Conservation (phyloP, 2,113 vertebrate genomes). For the Rhabdomys dilectus region DNA sequence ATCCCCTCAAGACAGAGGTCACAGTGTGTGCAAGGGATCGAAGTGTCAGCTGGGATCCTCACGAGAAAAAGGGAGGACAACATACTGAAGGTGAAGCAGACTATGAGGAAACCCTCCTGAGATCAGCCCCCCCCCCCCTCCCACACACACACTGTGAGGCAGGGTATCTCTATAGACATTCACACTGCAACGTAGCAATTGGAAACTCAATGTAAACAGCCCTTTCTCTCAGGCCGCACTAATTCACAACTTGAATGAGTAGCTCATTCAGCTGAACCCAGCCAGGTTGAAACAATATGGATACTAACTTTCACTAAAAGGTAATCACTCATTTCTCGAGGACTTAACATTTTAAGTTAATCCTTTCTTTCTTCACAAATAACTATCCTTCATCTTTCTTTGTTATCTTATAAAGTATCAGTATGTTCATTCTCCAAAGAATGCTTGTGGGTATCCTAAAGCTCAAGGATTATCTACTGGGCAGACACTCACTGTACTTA, state of each 20-base stretch:
- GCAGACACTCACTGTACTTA: not conserved
- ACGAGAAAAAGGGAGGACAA: not conserved
- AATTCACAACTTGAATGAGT: not conserved
- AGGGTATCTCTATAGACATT: not conserved
- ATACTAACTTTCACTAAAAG: slow-evolving; percentile 20
- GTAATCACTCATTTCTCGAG: not conserved
- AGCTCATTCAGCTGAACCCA: not conserved
- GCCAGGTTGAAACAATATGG: not conserved
- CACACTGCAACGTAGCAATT: not conserved
- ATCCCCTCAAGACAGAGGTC: not conserved
- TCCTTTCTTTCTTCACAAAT: not conserved
- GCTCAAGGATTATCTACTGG: not conserved
- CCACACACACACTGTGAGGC: not conserved
- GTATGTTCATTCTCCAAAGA: slow-evolving; percentile 6
- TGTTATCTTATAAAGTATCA: not conserved
- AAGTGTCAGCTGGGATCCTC: not conserved
- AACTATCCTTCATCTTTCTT: not conserved
- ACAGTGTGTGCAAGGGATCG: too few species aligned
- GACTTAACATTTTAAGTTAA: not conserved
- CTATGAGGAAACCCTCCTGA: not conserved
- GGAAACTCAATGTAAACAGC: not conserved
- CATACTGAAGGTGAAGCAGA: not conserved
- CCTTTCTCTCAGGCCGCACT: not conserved
- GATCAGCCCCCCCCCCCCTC: too few species aligned
- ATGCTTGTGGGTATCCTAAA: not conserved